A percentile compares a stretch with the other conserved stretches of the same genome.
Evolutionary conservation across 92 coral and sea anemone species (phyloP).

Genomic region (Paramuricea clavata): DNA sequence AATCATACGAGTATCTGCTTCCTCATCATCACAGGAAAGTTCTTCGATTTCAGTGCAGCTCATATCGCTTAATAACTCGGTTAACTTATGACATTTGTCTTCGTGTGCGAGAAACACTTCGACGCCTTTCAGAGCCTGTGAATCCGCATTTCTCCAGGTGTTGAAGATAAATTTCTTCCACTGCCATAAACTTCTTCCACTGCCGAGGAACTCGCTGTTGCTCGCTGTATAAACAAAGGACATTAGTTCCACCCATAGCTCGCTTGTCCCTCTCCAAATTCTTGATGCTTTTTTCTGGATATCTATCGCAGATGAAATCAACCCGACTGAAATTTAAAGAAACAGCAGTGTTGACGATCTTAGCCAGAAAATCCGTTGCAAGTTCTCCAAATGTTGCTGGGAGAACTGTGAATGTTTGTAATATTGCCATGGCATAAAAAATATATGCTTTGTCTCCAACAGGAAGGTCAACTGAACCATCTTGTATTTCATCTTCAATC

Average conservation of each 20-base stretch:
- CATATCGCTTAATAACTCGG: not conserved
- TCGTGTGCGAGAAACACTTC: not conserved
- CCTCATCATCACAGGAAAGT: slow-evolving; percentile 62
- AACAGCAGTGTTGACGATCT: no score
- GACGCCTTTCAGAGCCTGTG: not conserved
- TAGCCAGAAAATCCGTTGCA: no score
- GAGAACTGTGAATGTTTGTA: slow-evolving; percentile 47
- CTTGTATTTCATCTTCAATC: not conserved
- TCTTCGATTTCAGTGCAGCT: slow-evolving; percentile 58
- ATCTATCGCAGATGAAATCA: not conserved
- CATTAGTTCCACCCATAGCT: not conserved
- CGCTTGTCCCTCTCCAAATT: not conserved
- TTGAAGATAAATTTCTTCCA: not conserved
- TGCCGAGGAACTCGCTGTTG: not conserved
- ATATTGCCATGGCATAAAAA: slow-evolving; percentile 63
- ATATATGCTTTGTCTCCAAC: slow-evolving; percentile 26
- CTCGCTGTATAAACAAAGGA: not conserved
- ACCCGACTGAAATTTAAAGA: not conserved
- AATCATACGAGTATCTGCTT: slow-evolving; percentile 53
- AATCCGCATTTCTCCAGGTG: not conserved
- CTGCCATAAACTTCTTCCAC: not conserved
- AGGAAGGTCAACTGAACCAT: not conserved
- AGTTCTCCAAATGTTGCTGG: no score
- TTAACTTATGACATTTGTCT: not conserved
- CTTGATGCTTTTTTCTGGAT: not conserved